These are phyloP conservation scores for Ictidomys tridecemlineatus DNA, from an alignment of 2,113 vertebrate genomes.

Conservation along the genomic window DNA sequence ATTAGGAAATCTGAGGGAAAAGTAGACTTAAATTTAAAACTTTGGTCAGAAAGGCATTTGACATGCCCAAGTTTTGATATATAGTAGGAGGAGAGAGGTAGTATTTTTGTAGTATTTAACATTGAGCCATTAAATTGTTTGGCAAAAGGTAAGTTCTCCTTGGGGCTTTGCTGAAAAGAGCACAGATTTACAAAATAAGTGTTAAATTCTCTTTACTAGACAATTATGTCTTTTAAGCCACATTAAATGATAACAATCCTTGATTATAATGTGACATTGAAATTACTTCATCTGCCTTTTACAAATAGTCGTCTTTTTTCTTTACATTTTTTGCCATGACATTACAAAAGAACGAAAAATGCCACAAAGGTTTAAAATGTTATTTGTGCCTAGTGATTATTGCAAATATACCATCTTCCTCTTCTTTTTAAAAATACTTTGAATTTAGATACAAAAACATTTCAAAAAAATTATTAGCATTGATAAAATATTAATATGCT, in stretches of 20 bases:
- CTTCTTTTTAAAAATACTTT: conserved; percentile 52
- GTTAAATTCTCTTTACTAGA: conserved; percentile 34
- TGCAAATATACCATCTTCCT: conserved; percentile 39
- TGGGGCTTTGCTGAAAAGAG: conserved; percentile 65
- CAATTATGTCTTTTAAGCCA: not conserved
- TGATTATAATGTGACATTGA: conserved; percentile 32
- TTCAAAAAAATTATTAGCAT: not conserved
- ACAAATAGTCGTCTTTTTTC: not conserved
- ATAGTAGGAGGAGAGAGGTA: not conserved
- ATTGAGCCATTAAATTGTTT: conserved; percentile 63
- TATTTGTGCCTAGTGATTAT: conserved; percentile 58
- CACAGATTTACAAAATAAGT: not conserved
- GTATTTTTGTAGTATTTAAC: conserved; percentile 65
- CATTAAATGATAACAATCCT: conserved; percentile 21
- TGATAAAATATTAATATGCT: conserved; percentile 30
- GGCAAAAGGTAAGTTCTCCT: conserved; percentile 80
- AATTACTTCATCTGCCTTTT: conserved; percentile 66
- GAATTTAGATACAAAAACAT: conserved; percentile 36
- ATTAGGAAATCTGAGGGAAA: conserved; percentile 49
- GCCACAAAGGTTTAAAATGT: not conserved
- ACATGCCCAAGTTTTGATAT: not conserved
- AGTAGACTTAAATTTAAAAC: conserved; percentile 14
- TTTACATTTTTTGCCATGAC: conserved; percentile 52
- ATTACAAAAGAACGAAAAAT: conserved; percentile 59
- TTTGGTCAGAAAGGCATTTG: conserved; percentile 15